Base-by-base conservation (phyloP, 2,888 invertebrate species). In the Cataglyphis livida region DNA sequence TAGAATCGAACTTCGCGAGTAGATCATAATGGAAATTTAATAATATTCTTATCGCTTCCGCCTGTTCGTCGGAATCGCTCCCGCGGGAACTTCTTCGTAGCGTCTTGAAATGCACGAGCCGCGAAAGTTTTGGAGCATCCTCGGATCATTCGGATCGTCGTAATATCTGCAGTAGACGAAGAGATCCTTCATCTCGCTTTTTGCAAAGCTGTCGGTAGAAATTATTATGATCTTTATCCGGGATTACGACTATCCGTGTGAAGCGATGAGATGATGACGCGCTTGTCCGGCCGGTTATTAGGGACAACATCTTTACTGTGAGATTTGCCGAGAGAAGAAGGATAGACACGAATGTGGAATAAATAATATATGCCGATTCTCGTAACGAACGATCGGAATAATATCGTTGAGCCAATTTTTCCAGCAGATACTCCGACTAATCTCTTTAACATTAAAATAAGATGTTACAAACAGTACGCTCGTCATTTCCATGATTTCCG, bases 21-120 rank as follows among this genome's bases (percentile, higher is more conserved):
- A 92, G 92, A 92, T 93, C 91, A 91, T 91, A 90, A 92, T 93
- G 91, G 91, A 93, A 93, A 93, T 92, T 92, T 93, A 93, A 93
- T 92, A 90, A 86, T 85, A 90, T 90, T 91, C 91, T 92, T 89
- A 88, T 85, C 85, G 89, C 87, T 91, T 87, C 84, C 83, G 84
- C 51, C 78, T 28, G 84, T 54, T n/a, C 51, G 51, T 7, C 2
- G 21, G 84, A 91, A 93, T 93, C 84, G 91, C 88, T 87, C 92
- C 88, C 91, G 59, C 57, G 89, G 76, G 89, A 35, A 66, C 79
- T 81, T 59, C 44, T 12, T 38, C 12, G 3, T 44, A 44, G 32
- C 82, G 28, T 51, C 87, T 85, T 64, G 44, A 74, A 51, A 59
- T 25, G 62, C 48, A 0, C 21, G n/a, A 54, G n/a, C 61, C 44